Evolutionary conservation across 2,888 invertebrate genomes (phyloP).

Genomic region (Hirtodrosophila histrioides): DNA sequence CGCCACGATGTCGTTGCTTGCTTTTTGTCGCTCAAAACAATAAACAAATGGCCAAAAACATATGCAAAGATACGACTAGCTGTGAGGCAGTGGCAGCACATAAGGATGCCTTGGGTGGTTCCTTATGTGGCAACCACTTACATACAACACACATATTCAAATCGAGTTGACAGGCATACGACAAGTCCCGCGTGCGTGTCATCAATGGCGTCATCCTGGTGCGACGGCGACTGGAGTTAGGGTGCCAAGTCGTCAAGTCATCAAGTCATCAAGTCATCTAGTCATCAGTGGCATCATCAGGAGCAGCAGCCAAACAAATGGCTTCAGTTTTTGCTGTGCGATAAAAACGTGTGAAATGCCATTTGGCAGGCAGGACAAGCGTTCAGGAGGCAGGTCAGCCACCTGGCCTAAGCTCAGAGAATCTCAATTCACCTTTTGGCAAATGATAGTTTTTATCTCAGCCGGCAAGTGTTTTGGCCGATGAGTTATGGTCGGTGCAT

Average conservation of each 20-base stretch:
- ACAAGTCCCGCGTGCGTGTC: conserved; percentile 60
- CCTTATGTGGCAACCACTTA: conserved; percentile 28
- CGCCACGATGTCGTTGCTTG: conserved; percentile 71
- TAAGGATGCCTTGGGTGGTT: too few species aligned
- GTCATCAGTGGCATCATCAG: conserved; percentile 55
- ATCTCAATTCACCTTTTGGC: conserved; percentile 73
- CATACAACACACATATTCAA: conserved; percentile 48
- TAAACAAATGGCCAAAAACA: conserved; percentile 78
- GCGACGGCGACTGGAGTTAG: conserved; percentile 1
- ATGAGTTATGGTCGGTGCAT: conserved; percentile 78
- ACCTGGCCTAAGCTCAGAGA: conserved; percentile 43
- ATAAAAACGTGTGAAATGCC: conserved; percentile 78
- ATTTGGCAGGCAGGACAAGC: conserved; percentile 64
- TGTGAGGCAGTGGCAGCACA: conserved; percentile 1
- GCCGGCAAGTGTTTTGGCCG: conserved; percentile 67
- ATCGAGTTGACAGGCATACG: conserved; percentile 67
- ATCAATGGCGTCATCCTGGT: conserved; percentile 70
- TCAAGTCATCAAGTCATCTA: conserved; percentile 38
- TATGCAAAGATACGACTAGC: conserved; percentile 59
- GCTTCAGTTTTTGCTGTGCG: conserved; percentile 46
- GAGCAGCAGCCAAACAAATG: conserved; percentile 63
- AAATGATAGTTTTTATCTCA: conserved; percentile 79
- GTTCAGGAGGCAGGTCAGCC: conserved; percentile 14
- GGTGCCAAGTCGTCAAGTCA: conserved; percentile 37
- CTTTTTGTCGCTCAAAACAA: conserved; percentile 59